These are phyloP conservation scores for Tenebrio molitor DNA, from an alignment of 1,140 invertebrate genomes.

Conservation along the genomic window DNA sequence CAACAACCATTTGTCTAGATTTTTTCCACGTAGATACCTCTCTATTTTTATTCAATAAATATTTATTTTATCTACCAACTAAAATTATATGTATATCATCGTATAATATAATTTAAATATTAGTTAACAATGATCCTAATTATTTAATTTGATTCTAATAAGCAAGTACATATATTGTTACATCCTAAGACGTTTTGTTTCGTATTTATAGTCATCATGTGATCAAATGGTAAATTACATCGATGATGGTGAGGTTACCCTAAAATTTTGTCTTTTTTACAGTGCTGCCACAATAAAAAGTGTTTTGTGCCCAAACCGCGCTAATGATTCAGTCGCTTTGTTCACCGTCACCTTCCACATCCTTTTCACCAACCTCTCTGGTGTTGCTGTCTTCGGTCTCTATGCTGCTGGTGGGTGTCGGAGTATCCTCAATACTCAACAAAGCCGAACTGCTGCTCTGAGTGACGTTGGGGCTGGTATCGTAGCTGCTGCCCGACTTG, in stretches of 20 bases:
- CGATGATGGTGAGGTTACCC: constrained; percentile 47
- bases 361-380: constrained; percentile 70
- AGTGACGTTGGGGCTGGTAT: constrained; percentile 52
- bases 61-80: constrained; percentile 62
- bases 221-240: constrained; percentile 40
- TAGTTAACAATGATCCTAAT: constrained; percentile 66
- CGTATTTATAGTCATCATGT: constrained; percentile 32
- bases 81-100: constrained; percentile 63
- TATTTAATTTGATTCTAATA: constrained; percentile 65
- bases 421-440: constrained; percentile 67
- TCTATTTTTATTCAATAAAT: constrained; percentile 57
- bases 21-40: constrained; percentile 56
- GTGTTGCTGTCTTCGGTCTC: constrained; percentile 73
- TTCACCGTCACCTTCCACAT: constrained; percentile 73
- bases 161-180: constrained; percentile 61
- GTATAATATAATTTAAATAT: constrained; percentile 59
- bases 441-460: constrained; percentile 55
- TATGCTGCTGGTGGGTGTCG: constrained; percentile 73
- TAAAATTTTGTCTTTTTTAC: constrained; percentile 58
- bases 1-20: constrained; percentile 57
- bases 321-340: constrained; percentile 69
- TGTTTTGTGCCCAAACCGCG: constrained; percentile 57
- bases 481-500: constrained; percentile 52
- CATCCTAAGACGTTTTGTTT: constrained; percentile 18
- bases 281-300: constrained; percentile 61